Conservation (phyloP, 2,888 invertebrate species). For the Tolmerus cingulatus region DNA sequence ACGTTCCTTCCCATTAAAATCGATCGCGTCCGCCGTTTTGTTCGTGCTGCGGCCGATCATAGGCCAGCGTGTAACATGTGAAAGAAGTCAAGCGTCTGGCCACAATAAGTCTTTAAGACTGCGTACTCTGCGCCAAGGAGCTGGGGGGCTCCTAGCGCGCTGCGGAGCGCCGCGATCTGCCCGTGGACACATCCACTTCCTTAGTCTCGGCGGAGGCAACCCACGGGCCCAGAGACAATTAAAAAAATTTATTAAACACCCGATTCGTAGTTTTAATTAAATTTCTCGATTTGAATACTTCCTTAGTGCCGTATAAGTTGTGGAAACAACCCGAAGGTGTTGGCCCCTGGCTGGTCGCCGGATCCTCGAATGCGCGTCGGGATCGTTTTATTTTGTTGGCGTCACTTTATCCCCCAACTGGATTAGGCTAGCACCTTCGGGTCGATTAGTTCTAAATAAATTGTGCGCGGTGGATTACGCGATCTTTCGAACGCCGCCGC, state of each 20-base stretch:
- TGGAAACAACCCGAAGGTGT: conserved; percentile 38
- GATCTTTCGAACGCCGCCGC: not conserved
- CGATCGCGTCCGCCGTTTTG: conserved; percentile 30
- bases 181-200: not conserved
- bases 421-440: conserved; percentile 21
- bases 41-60: conserved; percentile 2
- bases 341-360: conserved; percentile 8
- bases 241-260: conserved; percentile 39
- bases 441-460: conserved; percentile 29
- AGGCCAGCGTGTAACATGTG: conserved; percentile 33
- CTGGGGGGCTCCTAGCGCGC: not conserved
- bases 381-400: not conserved
- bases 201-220: not conserved
- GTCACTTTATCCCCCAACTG: not conserved
- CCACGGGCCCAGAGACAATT: conserved; percentile 33
- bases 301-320: conserved; percentile 35
- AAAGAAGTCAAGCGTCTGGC: conserved; percentile 31
- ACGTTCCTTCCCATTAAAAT: conserved; percentile 34
- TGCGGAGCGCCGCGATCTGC: not conserved
- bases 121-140: not conserved
- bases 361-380: not conserved
- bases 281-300: conserved; percentile 44
- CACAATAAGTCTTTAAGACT: conserved; percentile 30
- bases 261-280: conserved; percentile 43
- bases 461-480: not conserved